Conservation (phyloP, 2,797 vertebrate species). For the Catostomus latipinnis region DNA sequence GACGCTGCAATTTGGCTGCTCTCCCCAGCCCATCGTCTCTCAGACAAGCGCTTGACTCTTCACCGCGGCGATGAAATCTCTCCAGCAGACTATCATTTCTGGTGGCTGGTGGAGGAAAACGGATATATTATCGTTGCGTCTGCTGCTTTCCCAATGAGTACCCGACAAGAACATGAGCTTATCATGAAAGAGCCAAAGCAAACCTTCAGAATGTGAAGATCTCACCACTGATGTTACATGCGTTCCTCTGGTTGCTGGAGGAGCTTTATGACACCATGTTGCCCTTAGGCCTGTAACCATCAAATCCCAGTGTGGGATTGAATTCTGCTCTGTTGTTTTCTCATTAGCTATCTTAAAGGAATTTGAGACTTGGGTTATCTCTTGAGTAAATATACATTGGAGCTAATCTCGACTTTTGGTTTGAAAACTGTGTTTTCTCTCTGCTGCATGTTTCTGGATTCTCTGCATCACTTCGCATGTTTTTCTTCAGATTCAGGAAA, state of each 20-base stretch:
- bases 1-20: not conserved
- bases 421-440: conserved; percentile 40
- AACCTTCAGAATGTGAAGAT: conserved; percentile 61
- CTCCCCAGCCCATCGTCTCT: not conserved
- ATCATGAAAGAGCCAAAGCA: conserved; percentile 69
- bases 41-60: conserved; percentile 6
- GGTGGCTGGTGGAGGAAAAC: conserved; percentile 8
- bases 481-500: conserved; percentile 57
- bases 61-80: conserved; percentile 63
- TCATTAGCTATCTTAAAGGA: conserved; percentile 30
- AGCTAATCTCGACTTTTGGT: conserved; percentile 31
- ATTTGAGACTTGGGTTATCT: conserved; percentile 25
- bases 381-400: conserved; percentile 30
- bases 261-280: conserved; percentile 6
- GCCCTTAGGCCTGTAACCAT: conserved; percentile 12
- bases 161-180: conserved; percentile 19
- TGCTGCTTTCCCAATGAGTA: conserved; percentile 59
- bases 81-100: conserved; percentile 65
- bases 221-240: conserved; percentile 16
- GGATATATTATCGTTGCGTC: conserved; percentile 66
- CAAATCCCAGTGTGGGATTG: conserved; percentile 24
- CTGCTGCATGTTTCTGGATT: conserved; percentile 7
- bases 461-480: conserved; percentile 45
- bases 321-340: conserved; percentile 8
- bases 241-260: not conserved